These are phyloP conservation scores for Zoanthus gigantus DNA, from an alignment of 92 coral and sea anemone species.

Conservation along the genomic window DNA sequence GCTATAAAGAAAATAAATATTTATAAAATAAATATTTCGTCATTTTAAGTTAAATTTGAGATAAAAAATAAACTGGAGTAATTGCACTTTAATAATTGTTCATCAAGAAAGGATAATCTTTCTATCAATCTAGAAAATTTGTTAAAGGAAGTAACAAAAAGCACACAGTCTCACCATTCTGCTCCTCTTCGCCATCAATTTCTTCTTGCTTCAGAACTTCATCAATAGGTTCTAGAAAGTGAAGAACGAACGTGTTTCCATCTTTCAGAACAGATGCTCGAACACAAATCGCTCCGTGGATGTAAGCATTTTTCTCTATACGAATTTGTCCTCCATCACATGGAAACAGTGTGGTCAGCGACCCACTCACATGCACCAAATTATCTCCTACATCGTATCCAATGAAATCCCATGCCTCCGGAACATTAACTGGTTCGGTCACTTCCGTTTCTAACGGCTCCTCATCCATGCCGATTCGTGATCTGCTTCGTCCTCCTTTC, in stretches of 20 bases:
- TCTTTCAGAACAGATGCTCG: slow-evolving; percentile 88
- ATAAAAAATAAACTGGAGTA: no score
- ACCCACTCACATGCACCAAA: slow-evolving; percentile 91
- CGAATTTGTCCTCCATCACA: slow-evolving; percentile 93
- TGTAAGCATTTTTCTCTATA: slow-evolving; percentile 77
- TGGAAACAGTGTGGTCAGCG: slow-evolving; percentile 91
- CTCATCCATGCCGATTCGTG: slow-evolving; percentile 65
- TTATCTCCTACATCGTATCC: slow-evolving; percentile 98
- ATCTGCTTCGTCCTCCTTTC: slow-evolving; percentile 68
- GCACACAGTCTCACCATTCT: slow-evolving; percentile 28
- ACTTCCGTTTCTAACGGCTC: slow-evolving; percentile 72
- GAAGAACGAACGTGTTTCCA: slow-evolving; percentile 87
- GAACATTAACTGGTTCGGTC: slow-evolving; percentile 51
- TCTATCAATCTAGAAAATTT: neutral
- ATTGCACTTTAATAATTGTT: no score
- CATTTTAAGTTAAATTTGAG: no score
- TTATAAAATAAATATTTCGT: no score
- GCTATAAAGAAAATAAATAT: no score
- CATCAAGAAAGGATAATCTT: neutral
- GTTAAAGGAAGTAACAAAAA: neutral
- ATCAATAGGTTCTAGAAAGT: slow-evolving; percentile 87
- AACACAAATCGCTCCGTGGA: slow-evolving; percentile 81
- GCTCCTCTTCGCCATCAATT: slow-evolving; percentile 52
- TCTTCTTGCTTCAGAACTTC: slow-evolving; percentile 75
- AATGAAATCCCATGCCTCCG: slow-evolving; percentile 80